Conservation (phyloP, 37 sponge, comb jelly and placozoan genomes). For the Spongia lamella region DNA sequence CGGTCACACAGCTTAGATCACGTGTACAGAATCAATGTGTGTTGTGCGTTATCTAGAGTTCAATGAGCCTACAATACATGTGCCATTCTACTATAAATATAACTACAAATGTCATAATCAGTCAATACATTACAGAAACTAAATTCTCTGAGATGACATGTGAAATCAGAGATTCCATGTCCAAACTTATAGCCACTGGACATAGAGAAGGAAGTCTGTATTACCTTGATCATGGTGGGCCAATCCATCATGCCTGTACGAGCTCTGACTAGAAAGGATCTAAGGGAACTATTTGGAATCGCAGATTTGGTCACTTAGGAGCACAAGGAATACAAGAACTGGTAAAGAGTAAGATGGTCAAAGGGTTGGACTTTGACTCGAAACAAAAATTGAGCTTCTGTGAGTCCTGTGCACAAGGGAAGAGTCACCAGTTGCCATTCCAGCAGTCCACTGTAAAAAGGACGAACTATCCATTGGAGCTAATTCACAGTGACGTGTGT, state of each 20-base stretch:
- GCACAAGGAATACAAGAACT: not conserved
- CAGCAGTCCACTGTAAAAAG: not conserved
- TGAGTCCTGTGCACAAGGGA: conserved; percentile 10
- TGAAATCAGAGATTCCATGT: not conserved
- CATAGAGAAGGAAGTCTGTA: conserved; percentile 8
- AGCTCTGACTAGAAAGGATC: too few relatives aligned
- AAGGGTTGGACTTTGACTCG: conserved; percentile 1
- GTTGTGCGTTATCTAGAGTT: too few relatives aligned
- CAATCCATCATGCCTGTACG: not conserved
- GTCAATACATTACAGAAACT: too few relatives aligned
- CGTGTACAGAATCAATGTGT: too few relatives aligned
- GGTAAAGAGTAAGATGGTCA: not conserved
- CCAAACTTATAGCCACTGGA: not conserved
- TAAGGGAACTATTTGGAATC: conserved; percentile 7
- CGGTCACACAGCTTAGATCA: too few relatives aligned
- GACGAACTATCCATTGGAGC: not conserved
- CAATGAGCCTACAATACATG: too few relatives aligned
- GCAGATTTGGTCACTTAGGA: conserved; percentile 9
- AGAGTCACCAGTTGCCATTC: not conserved
- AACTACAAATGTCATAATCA: too few relatives aligned
- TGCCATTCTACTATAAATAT: too few relatives aligned
- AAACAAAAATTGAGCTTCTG: not conserved
- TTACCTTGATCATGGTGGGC: not conserved
- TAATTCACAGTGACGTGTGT: conserved; percentile 3
- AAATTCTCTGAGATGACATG: conserved; percentile 5